Evolutionary conservation across 2,797 vertebrate genomes (phyloP).

Genomic region (Leptodactylus fallax): DNA sequence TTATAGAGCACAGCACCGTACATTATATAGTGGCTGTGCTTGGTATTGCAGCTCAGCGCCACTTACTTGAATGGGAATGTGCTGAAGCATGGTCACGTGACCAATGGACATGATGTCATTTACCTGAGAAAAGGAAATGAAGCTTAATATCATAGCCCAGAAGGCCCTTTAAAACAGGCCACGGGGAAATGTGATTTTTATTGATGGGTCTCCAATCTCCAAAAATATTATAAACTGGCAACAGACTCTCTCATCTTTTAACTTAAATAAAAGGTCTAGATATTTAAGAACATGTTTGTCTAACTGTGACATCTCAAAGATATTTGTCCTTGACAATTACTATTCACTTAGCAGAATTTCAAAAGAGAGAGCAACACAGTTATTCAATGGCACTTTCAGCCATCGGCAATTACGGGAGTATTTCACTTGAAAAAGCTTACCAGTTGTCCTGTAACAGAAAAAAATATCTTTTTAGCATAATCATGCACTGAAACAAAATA

Average conservation of each 20-base stretch:
- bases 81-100: too few relatives aligned
- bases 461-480: conserved; percentile 10
- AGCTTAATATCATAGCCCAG: too few relatives aligned
- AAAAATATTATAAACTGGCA: neutral
- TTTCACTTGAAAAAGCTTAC: neutral
- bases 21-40: too few relatives aligned
- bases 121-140: too few relatives aligned
- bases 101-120: too few relatives aligned
- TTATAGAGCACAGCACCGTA: too few relatives aligned
- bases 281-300: neutral
- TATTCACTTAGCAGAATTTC: neutral
- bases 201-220: neutral
- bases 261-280: neutral
- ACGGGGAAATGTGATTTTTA: too few relatives aligned
- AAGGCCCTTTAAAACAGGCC: too few relatives aligned
- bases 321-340: neutral
- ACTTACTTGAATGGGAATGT: too few relatives aligned
- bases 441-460: conserved; percentile 11
- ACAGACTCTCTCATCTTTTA: neutral
- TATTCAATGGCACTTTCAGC: conserved; percentile 2
- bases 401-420: neutral
- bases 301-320: neutral
- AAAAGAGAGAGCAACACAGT: neutral
- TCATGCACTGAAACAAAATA: conserved; percentile 73
- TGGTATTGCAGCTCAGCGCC: too few relatives aligned